These are phyloP conservation scores for Sinotaia quadrata DNA, from an alignment of 2,888 invertebrate species.

Conservation along the genomic window DNA sequence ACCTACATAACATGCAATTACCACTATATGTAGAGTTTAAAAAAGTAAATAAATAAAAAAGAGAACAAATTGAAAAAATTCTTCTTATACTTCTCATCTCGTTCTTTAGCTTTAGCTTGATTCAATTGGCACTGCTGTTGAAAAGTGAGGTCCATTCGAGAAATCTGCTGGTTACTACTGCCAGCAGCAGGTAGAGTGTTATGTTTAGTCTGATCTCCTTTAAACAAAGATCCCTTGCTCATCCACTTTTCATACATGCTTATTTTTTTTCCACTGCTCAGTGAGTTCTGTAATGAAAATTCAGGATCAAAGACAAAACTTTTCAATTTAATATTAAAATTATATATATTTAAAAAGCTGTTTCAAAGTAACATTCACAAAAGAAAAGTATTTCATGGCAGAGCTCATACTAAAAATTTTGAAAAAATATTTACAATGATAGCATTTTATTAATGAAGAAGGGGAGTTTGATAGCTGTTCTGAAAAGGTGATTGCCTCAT, in stretches of 20 bases:
- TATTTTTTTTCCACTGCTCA: conserved; percentile 26
- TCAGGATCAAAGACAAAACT: neutral
- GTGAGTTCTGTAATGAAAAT: conserved; percentile 4
- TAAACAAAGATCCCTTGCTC: conserved; percentile 33
- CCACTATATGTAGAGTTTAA: too few species aligned
- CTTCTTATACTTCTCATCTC: conserved; percentile 52
- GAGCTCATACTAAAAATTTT: too few species aligned
- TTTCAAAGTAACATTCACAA: too few species aligned
- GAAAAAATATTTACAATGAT: too few species aligned
- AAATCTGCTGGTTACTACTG: neutral
- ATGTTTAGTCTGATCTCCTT: conserved; percentile 9
- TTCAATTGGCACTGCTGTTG: conserved; percentile 33
- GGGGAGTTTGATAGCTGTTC: too few species aligned
- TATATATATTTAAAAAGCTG: too few species aligned
- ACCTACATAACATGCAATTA: too few species aligned
- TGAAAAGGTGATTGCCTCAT: too few species aligned
- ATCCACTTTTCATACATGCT: conserved; percentile 45
- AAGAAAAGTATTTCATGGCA: too few species aligned
- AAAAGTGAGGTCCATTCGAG: neutral
- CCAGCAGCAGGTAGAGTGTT: neutral
- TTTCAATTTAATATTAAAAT: neutral
- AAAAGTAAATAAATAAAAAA: neutral
- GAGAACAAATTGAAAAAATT: neutral
- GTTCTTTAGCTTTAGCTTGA: conserved; percentile 51
- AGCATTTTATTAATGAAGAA: too few species aligned